Evolutionary conservation across 2,888 invertebrate species (phyloP).

Genomic region (Trilocha varians): DNA sequence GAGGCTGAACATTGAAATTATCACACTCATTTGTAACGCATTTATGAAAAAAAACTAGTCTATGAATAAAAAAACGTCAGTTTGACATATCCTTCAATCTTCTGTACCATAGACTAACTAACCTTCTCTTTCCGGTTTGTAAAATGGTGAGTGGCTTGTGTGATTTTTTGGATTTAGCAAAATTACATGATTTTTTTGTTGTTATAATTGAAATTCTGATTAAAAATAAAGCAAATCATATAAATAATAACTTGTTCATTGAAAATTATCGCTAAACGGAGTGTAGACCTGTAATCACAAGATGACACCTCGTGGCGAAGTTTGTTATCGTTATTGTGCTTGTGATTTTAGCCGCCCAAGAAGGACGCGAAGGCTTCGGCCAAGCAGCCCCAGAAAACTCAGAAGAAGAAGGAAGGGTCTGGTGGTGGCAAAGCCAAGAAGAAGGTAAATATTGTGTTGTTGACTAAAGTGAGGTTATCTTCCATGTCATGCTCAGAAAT

Average conservation of each 20-base stretch:
- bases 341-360: constrained; percentile 86
- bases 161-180: constrained; percentile 9
- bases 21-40: neutral
- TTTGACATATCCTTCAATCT: no score
- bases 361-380: constrained; percentile 93
- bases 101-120: constrained; percentile 29
- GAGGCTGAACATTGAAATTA: no score
- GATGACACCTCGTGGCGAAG: constrained; percentile 55
- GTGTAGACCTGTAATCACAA: constrained; percentile 4
- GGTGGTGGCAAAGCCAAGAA: constrained; percentile 96
- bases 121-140: constrained; percentile 58
- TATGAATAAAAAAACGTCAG: constrained; percentile 15
- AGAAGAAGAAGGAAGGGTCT: constrained; percentile 96
- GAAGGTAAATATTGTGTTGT: constrained; percentile 77
- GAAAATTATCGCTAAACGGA: no score
- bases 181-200: neutral
- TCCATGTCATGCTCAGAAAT: no score
- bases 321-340: constrained; percentile 33
- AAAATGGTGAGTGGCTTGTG: constrained; percentile 61
- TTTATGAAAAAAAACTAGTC: neutral
- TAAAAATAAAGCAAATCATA: neutral
- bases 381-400: constrained; percentile 94
- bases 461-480: constrained; percentile 52
- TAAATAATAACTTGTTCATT: no score
- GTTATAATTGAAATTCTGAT: neutral